Evolutionary conservation across 2,113 vertebrate genomes (phyloP).

Genomic region (Notarius quadriscutis): DNA sequence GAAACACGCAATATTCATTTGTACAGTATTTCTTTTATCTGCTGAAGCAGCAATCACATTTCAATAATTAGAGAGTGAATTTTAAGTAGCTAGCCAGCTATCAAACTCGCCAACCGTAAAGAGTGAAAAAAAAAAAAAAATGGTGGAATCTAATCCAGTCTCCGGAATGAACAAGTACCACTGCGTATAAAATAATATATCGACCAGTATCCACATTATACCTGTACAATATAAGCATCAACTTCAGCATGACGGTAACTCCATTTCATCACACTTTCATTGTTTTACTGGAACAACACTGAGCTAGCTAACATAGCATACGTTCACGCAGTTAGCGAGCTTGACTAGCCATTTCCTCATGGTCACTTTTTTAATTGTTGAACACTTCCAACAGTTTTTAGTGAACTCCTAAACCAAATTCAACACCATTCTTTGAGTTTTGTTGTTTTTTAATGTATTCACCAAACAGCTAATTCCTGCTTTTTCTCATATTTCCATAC

Average conservation of each 20-base stretch:
- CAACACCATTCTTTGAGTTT: neutral
- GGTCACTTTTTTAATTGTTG: neutral
- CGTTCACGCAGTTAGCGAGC: neutral
- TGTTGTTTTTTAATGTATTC: neutral
- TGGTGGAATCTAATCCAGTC: neutral
- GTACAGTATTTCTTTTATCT: neutral
- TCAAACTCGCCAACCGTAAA: neutral
- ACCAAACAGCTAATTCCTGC: neutral
- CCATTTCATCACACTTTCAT: neutral
- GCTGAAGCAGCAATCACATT: neutral
- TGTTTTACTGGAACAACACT: neutral
- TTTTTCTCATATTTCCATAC: neutral
- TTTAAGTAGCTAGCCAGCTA: neutral
- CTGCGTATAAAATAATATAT: too few species aligned
- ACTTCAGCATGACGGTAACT: too few species aligned
- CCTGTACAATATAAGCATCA: too few species aligned
- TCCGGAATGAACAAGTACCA: neutral
- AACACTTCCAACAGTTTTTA: neutral
- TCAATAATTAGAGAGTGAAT: too few species aligned
- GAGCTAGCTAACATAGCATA: neutral
- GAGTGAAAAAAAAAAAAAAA: neutral
- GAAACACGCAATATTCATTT: neutral
- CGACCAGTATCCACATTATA: too few species aligned
- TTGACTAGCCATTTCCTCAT: neutral
- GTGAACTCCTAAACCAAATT: neutral